Evolutionary conservation across 2,888 invertebrate species (phyloP), one percentile per base, ranked within the genome.

Genomic region (Balanococcus diminutus): DNA sequence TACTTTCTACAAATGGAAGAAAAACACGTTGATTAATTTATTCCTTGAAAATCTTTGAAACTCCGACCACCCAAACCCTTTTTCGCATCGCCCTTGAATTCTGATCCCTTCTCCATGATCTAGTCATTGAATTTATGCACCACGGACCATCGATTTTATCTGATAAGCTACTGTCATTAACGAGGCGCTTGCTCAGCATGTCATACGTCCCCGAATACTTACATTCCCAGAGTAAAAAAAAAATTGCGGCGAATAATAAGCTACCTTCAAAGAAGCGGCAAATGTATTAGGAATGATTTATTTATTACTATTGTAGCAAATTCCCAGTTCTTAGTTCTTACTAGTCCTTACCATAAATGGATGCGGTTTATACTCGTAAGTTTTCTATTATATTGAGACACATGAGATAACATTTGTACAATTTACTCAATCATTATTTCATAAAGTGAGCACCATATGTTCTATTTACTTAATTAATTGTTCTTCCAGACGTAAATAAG

Each of bases 311-410:
- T n/a, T n/a, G n/a, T n/a, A 79, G 75, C 75, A 79, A 79, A 79
- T 79, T 79, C 75, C 75, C 75, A 79, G 32, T 16, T 79, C 75
- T 79, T 36, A 79, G 32, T 16, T 79, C 75, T 79, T 79, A 79
- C 36, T 79, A 82, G 82, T 56, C 82, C 56, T 82, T 56, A 82
- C 82, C 82, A 82, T 82, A 82, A 82, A 51, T 56, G 82, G 82
- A 42, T 82, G 82, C 32, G 25, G 31, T 82, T 82, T 82, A 56
- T 56, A 51, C 82, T 82, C 82, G 82, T 82, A 56, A 82, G 82
- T 82, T 46, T 82, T 79, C 75, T 79, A 79, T 79, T 79, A 79
- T 79, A 79, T 79, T 79, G 28, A 28, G 75, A 79, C 75, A 79
- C 75, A 79, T 28, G 19, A 79, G 75, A 79, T 79, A 79, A 79